A percentile compares a stretch with the other conserved stretches of the same genome.
Evolutionary conservation across 2,797 vertebrate genomes (phyloP).

Genomic region (Meda fulgida): DNA sequence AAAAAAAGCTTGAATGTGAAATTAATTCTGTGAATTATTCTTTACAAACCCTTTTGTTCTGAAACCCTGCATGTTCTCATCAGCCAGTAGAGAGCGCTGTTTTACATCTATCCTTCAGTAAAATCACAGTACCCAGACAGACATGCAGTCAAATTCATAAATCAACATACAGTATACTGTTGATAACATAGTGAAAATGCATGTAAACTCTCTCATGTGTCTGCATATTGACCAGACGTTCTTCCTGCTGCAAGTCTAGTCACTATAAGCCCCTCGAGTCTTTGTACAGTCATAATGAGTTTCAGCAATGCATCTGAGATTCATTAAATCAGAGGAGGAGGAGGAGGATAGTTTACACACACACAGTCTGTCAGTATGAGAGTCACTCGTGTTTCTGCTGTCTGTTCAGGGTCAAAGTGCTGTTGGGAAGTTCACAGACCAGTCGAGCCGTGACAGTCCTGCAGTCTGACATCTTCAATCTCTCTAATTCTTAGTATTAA

Average conservation of each 20-base stretch:
- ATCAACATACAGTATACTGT: not conserved
- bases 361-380: not conserved
- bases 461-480: not conserved
- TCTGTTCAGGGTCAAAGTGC: not conserved
- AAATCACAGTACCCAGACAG: not conserved
- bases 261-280: not conserved
- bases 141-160: not conserved
- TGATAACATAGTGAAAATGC: not conserved
- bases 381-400: not conserved
- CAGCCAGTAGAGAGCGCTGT: constrained; percentile 39
- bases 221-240: not conserved
- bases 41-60: not conserved
- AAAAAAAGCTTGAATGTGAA: not conserved
- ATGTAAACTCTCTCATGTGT: not conserved
- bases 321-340: constrained; percentile 38
- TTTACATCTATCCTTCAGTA: not conserved
- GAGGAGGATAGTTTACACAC: constrained; percentile 15
- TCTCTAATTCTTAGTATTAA: not conserved
- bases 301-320: constrained; percentile 19
- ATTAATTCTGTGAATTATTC: not conserved
- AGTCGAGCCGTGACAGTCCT: not conserved
- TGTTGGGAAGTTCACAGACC: not conserved
- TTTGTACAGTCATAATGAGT: not conserved
- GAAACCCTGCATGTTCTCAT: not conserved
- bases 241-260: not conserved